These are phyloP conservation scores for Sakesphorus luctuosus DNA, from an alignment of 2,113 vertebrate species.

Conservation along the genomic window DNA sequence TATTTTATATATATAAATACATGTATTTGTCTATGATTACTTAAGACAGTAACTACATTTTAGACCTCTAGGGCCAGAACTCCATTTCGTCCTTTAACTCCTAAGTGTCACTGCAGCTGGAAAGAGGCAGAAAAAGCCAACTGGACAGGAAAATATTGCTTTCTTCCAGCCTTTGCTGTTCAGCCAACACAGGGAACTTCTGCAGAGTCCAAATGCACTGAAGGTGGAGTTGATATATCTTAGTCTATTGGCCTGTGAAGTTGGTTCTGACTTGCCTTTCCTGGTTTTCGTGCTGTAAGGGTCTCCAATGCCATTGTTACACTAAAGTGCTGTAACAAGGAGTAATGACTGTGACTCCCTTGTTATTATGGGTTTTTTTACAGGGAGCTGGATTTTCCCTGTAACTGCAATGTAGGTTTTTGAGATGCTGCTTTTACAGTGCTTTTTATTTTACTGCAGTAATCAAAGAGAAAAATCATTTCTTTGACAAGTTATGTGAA, in stretches of 20 bases:
- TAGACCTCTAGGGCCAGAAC: not conserved
- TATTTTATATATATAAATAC: not conserved
- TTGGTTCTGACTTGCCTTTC: not conserved
- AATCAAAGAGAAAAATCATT: conserved; percentile 49
- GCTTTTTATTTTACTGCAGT: conserved; percentile 48
- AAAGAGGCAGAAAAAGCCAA: not conserved
- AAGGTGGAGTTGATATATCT: not conserved
- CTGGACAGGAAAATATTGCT: not conserved
- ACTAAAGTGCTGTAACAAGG: not conserved
- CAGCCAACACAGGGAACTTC: not conserved
- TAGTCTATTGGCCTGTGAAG: not conserved
- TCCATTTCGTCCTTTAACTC: not conserved
- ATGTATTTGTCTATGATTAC: not conserved
- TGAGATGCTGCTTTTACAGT: not conserved
- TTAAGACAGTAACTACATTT: not conserved
- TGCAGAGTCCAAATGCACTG: not conserved
- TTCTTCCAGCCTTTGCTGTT: not conserved
- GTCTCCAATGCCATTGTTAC: not conserved
- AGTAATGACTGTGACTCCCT: not conserved
- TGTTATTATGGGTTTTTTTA: not conserved
- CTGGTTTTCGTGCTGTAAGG: not conserved
- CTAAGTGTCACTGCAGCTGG: not conserved
- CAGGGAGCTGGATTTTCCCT: not conserved
- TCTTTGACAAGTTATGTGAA: not conserved
- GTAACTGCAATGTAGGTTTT: not conserved